Conservation (phyloP, 2,888 invertebrate species). For the Exephanes ischioxanthus region DNA sequence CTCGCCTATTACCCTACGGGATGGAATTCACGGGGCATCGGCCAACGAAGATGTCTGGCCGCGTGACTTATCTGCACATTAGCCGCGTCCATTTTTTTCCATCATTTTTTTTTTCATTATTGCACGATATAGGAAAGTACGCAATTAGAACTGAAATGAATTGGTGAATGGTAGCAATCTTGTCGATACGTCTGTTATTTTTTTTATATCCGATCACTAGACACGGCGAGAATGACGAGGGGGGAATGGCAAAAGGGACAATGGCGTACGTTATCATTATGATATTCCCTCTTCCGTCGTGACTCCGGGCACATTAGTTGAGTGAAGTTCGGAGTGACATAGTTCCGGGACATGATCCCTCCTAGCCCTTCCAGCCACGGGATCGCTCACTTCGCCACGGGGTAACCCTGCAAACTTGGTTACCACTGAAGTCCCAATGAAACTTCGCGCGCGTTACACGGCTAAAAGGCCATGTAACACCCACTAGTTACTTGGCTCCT, state of each 20-base stretch:
- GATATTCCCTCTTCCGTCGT: neutral
- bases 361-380: neutral
- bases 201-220: neutral
- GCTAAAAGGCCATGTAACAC: neutral
- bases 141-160: slow-evolving; percentile 15
- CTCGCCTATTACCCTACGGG: neutral
- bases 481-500: neutral
- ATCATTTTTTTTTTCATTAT: slow-evolving; percentile 16
- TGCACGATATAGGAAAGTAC: slow-evolving; percentile 12
- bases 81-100: slow-evolving; percentile 24
- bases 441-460: neutral
- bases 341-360: neutral
- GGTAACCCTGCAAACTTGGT: neutral
- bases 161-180: neutral
- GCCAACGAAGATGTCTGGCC: slow-evolving; percentile 21
- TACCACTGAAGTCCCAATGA: neutral
- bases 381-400: neutral
- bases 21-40: slow-evolving; percentile 41
- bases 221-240: neutral
- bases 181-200: neutral
- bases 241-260: neutral
- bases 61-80: slow-evolving; percentile 47
- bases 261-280: neutral
- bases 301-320: neutral
- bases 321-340: neutral